These are phyloP conservation scores for Orthonyx spaldingii DNA, from an alignment of 2,113 vertebrate species.

Conservation along the genomic window DNA sequence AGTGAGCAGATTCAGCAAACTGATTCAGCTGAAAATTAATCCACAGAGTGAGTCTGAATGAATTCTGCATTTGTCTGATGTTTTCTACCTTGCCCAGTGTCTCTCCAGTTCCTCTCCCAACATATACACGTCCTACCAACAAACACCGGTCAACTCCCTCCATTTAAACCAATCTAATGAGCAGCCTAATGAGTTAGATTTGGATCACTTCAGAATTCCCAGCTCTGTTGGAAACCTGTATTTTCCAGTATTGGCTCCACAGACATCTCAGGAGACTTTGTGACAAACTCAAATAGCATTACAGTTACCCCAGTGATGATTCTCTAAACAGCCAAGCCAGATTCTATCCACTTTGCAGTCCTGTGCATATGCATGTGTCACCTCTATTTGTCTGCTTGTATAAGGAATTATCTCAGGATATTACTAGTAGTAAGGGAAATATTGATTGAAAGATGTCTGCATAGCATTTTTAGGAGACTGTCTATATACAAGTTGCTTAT, in stretches of 20 bases:
- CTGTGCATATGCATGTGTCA: fast-evolving
- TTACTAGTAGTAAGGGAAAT: neutral
- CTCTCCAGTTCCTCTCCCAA: neutral
- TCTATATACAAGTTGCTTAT: neutral
- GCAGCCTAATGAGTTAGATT: neutral
- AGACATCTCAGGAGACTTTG: neutral
- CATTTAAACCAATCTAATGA: neutral
- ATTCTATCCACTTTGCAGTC: neutral
- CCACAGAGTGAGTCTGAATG: fast-evolving
- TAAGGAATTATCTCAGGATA: neutral
- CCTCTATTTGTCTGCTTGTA: neutral
- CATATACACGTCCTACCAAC: no score
- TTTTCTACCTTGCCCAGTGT: neutral
- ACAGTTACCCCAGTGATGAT: neutral
- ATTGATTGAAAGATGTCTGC: neutral
- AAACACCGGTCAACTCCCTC: neutral
- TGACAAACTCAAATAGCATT: neutral
- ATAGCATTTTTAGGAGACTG: neutral
- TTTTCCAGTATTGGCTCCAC: neutral
- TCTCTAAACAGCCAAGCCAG: neutral
- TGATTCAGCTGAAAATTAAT: neutral
- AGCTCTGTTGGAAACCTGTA: neutral
- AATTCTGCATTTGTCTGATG: neutral
- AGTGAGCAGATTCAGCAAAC: neutral
- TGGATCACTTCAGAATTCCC: neutral